Base-by-base conservation (phyloP, 2,113 vertebrate species). In the Oreochromis spilurus region DNA sequence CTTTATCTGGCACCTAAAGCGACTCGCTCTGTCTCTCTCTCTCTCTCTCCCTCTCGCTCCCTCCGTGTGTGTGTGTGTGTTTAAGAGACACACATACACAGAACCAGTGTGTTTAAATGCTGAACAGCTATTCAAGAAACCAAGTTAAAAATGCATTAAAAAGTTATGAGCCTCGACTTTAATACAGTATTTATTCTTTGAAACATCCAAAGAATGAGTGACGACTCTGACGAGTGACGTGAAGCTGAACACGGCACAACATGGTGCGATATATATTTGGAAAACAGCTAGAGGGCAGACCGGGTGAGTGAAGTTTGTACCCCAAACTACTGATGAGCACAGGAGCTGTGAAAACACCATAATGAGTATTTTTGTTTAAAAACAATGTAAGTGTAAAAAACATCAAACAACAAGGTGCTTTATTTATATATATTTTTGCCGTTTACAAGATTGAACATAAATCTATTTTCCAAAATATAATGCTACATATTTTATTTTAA, bases 251-350 rank as follows among this genome's bases (percentile, higher is more conserved):
- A 62, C 8, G 6, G 0, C 45, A 77, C 70, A 77, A n/a, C 45
- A 8, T 1, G 16, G 9, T 53, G 36, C 50, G 72, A 80, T 83
- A 90, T 84, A 91, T 84, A 78, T 62, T 8, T 34, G 7, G 7
- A 24, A 72, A 65, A 72, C 94, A 93, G 90, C 91, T 95, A 96
- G 94, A 94, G 95, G 94, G 94, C 94, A 95, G 88, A 88, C 54
- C 82, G 43, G 75, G 40, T 90, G 90, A 95, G 89, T 90, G 40
- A 81, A 58, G 16, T 60, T 81, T 86, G 24, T 10, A 16, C 24
- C 21, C 40, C 21, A 26, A 45, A 43, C 40, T 60, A 55, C 48
- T 17, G 52, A 19, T 36, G 24, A 36, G 24, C 6, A 4, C 14
- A 21, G 2, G 58, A 53, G 34, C 40, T 80, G n/a, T 48, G 21